Evolutionary conservation across 2,888 invertebrate species (phyloP).

Genomic region (Rhagonycha fulva): DNA sequence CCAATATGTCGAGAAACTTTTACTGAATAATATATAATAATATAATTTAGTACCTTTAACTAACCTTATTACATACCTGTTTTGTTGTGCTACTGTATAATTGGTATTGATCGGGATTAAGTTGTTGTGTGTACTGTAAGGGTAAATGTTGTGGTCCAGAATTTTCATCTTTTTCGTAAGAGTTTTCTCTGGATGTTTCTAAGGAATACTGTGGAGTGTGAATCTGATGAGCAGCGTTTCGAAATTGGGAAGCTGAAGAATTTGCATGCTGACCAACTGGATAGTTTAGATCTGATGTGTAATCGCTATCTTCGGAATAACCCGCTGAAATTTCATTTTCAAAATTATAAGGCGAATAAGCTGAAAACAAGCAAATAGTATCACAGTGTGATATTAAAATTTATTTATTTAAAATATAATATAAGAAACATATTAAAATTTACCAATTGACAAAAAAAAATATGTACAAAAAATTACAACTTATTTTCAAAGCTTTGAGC

Average conservation of each 20-base stretch:
- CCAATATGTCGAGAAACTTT: too few species aligned
- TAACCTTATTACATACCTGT: conserved; percentile 13
- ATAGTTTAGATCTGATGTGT: conserved; percentile 95
- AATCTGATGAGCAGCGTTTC: conserved; percentile 76
- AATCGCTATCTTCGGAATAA: conserved; percentile 95
- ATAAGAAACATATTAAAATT: too few species aligned
- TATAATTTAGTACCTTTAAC: background rate
- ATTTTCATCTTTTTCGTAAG: conserved; percentile 77
- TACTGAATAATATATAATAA: background rate
- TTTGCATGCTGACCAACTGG: conserved; percentile 89
- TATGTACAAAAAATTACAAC: too few species aligned
- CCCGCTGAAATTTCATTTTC: conserved; percentile 72
- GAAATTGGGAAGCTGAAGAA: conserved; percentile 89
- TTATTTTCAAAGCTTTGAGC: too few species aligned
- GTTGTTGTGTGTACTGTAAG: conserved; percentile 42
- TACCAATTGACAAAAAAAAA: background rate
- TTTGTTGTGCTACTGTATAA: conserved; percentile 17
- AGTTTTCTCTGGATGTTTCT: conserved; percentile 81
- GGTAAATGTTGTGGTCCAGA: conserved; percentile 43
- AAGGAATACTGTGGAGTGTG: conserved; percentile 78
- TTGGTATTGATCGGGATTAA: conserved; percentile 47
- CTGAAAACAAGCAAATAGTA: conserved; percentile 42
- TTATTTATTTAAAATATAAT: background rate
- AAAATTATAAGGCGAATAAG: conserved; percentile 51
- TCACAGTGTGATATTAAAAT: background rate